Evolutionary conservation across 2,113 vertebrate genomes (phyloP).

Genomic region (Tyrannus savana): DNA sequence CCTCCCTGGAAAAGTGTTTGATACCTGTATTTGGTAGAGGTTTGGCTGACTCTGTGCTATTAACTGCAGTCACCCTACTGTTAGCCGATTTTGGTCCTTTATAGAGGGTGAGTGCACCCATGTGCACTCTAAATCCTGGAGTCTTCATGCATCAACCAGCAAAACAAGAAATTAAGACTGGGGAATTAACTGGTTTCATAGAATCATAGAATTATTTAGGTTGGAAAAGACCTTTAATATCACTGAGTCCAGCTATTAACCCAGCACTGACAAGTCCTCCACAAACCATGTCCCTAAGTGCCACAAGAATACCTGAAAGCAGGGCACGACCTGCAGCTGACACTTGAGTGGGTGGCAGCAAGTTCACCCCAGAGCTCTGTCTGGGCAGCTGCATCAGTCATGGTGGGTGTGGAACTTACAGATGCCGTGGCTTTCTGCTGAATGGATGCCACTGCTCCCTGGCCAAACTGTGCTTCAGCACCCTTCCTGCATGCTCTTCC

Average conservation of each 20-base stretch:
- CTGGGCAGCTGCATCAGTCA: fast-evolving
- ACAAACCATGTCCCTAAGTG: not conserved
- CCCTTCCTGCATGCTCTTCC: not conserved
- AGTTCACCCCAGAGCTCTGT: not conserved
- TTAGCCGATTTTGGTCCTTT: not conserved
- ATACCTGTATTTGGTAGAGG: not conserved
- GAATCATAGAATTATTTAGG: not conserved
- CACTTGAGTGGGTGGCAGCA: not conserved
- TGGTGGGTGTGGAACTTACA: not conserved
- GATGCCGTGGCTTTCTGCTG: not conserved
- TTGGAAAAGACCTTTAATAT: not conserved
- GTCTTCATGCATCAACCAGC: not conserved
- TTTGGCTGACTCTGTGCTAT: not conserved
- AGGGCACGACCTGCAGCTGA: not conserved
- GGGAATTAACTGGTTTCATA: not conserved
- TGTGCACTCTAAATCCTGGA: not conserved
- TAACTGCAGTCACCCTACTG: not conserved
- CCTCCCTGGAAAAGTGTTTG: not conserved
- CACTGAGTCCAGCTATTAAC: not conserved
- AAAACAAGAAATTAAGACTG: not conserved
- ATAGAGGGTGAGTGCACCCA: not conserved
- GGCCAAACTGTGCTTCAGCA: not conserved
- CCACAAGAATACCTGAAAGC: not conserved
- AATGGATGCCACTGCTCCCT: not conserved
- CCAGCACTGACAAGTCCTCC: too few species aligned